Evolutionary conservation across 2,888 invertebrate species (phyloP).

Genomic region (Netelia melanura): DNA sequence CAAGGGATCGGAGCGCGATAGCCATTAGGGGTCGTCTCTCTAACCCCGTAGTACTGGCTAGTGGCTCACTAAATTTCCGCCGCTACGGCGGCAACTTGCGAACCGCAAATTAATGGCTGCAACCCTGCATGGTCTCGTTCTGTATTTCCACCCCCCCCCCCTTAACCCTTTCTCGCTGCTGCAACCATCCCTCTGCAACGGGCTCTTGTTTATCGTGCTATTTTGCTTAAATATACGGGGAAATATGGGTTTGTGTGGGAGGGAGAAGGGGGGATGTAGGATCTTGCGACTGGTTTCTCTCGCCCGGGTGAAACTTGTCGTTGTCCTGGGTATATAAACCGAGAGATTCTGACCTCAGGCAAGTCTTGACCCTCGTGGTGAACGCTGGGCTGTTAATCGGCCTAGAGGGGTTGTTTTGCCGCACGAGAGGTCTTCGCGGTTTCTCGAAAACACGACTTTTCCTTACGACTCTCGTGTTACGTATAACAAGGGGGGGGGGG

Average conservation of each 20-base stretch:
- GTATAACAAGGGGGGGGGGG: no score
- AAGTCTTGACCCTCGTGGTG: constrained; percentile 31
- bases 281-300: constrained; percentile 32
- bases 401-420: background rate
- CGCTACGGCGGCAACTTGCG: constrained; percentile 76
- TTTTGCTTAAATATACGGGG: constrained; percentile 31
- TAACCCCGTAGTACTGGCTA: constrained; percentile 72
- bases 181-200: background rate
- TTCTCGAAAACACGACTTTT: constrained; percentile 35
- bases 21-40: constrained; percentile 83
- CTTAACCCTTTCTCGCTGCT: background rate
- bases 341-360: constrained; percentile 9
- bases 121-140: constrained; percentile 60
- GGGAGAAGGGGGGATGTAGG: constrained; percentile 25
- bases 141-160: constrained; percentile 13
- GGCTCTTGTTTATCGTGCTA: constrained; percentile 65
- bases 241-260: background rate
- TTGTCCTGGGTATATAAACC: background rate
- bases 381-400: constrained; percentile 3
- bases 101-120: constrained; percentile 81
- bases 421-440: constrained; percentile 31
- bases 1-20: constrained; percentile 76
- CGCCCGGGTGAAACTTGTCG: background rate
- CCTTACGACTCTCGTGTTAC: background rate
- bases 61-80: constrained; percentile 84